Base-by-base conservation (phyloP, 2,888 invertebrate genomes). In the Thalpophila matura region DNA sequence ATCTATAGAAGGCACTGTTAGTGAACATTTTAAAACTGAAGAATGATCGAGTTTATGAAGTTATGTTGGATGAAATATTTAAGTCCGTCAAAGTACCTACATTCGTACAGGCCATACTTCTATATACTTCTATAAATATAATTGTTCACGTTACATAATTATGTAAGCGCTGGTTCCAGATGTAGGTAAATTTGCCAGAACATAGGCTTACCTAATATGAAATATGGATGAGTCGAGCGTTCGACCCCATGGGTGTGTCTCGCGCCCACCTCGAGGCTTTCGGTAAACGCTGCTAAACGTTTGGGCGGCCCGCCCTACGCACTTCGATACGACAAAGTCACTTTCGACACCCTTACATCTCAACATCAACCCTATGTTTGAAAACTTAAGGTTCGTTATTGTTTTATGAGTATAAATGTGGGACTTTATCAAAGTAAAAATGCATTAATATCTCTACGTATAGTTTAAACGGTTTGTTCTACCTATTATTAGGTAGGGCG, bases 231-330 rank as follows among this genome's bases (percentile, higher is more conserved):
- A 73, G 66, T 56, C 27, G 61, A 51, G 64, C 58, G 51, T 58
- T 50, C 58, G 46, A 58, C 89, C 86, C 80, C 78, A 89, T 88
- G 94, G 94, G 94, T 91, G 95, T 93, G 93, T 91, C 93, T 86
- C 82, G 68, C 55, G 59, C 77, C 78, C 76, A 86, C 86, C 83
- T 89, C 89, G 86, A 88, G 87, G 85, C 89, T 88, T 89, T 87
- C 88, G 91, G 89, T 94, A 95, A 95, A 94, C 93, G 87, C 91
- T 90, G 91, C 91, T 94, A 95, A 95, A 94, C 94, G 95, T 91
- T 95, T 95, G 95, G 95, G 95, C 95, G 94, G 94, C 93, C 94
- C 94, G 95, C 95, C 95, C 94, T 93, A 89, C 89, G 80, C 77
- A 84, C 87, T 89, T 86, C 81, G 83, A 83, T 81, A 68, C 81